Conservation (phyloP, 2,113 vertebrate species). For the Myotis lucifugus region DNA sequence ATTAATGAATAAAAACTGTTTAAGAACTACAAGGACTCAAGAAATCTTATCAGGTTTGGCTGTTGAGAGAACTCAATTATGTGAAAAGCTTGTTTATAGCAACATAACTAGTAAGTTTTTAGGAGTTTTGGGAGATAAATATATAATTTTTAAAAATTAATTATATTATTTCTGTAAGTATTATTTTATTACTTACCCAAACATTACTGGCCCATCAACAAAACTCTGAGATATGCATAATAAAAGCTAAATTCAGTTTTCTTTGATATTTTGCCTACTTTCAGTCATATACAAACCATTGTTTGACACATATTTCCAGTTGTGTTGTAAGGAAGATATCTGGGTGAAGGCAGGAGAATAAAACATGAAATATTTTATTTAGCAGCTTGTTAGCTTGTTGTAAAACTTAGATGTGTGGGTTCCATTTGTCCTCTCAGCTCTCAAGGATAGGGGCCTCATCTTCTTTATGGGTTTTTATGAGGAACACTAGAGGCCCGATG, state of each 20-base stretch:
- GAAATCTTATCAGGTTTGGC: background rate
- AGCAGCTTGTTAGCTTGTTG: background rate
- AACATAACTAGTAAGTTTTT: background rate
- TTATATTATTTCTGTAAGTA: background rate
- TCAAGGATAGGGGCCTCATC: background rate
- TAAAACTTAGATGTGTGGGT: background rate
- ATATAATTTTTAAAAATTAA: background rate
- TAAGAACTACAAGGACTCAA: background rate
- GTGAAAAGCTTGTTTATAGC: background rate
- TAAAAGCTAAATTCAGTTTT: background rate
- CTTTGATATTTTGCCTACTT: slow-evolving; percentile 17
- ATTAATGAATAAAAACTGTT: background rate
- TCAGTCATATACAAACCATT: background rate
- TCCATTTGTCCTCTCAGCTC: background rate
- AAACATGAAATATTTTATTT: background rate
- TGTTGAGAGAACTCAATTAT: background rate
- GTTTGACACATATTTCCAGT: background rate
- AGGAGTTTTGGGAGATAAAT: background rate
- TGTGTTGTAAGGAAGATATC: background rate
- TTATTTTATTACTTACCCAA: background rate
- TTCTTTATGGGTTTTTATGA: background rate
- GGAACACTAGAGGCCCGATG: background rate
- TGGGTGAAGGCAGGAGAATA: background rate
- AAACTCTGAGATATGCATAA: background rate
- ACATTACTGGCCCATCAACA: background rate